phyloP scores from a whole-genome alignment of 2,113 vertebrate genomes.

The Leptobrachium ailaonicum region DNA sequence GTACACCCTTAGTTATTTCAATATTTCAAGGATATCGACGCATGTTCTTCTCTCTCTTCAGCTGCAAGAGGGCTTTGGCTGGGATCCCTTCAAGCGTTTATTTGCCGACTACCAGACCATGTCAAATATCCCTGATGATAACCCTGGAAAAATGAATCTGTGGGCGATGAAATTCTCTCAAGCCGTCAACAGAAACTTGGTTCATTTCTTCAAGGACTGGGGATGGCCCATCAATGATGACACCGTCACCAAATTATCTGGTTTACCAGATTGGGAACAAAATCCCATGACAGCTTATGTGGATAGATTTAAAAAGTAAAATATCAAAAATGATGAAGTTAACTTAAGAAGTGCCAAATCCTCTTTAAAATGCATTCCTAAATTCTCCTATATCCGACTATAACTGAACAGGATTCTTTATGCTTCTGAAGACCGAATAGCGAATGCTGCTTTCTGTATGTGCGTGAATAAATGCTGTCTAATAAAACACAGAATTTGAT shows the following conservation, averaged over 20 bases:
- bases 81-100: conserved; percentile 71
- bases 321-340: too few species aligned
- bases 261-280: conserved; percentile 69
- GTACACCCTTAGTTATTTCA: neutral
- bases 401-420: too few species aligned
- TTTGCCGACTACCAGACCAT: conserved; percentile 72
- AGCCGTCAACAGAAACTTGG: conserved; percentile 72
- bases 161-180: conserved; percentile 73
- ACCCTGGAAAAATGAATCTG: conserved; percentile 70
- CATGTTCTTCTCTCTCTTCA: conserved; percentile 44
- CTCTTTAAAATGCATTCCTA: too few species aligned
- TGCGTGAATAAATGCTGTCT: too few species aligned
- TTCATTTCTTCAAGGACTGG: conserved; percentile 72
- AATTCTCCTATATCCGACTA: too few species aligned
- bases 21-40: neutral
- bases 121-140: conserved; percentile 57
- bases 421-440: too few species aligned
- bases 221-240: conserved; percentile 68
- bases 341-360: too few species aligned
- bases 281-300: conserved; percentile 68
- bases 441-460: too few species aligned
- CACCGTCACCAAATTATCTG: conserved; percentile 63
- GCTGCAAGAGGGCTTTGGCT: conserved; percentile 78
- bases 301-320: too few species aligned
- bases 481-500: too few species aligned